These are phyloP conservation scores for Gephyroberyx darwinii DNA, from an alignment of 2,797 vertebrate species.

Conservation along the genomic window DNA sequence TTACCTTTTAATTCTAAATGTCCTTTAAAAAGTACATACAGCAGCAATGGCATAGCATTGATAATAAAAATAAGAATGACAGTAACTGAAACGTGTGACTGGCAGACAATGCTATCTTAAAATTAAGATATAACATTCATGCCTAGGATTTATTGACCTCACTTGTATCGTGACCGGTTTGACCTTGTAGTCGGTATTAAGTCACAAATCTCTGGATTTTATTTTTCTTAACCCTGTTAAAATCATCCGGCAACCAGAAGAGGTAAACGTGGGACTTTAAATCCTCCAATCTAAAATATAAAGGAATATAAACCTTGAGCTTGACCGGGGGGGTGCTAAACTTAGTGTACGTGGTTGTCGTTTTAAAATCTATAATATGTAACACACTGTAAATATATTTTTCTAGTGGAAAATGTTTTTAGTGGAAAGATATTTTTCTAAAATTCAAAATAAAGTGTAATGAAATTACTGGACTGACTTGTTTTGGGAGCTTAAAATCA, in stretches of 20 bases:
- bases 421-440: not conserved
- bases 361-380: too few relatives aligned
- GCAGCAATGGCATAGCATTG: constrained; percentile 39
- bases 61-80: constrained; percentile 3
- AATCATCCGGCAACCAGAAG: too few relatives aligned
- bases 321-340: too few relatives aligned
- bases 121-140: constrained; percentile 22
- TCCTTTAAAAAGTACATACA: constrained; percentile 16
- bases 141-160: constrained; percentile 2
- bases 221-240: too few relatives aligned
- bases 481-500: not conserved
- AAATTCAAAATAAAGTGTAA: not conserved
- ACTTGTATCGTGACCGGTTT: not conserved
- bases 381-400: not conserved
- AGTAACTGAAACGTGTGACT: not conserved
- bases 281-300: too few relatives aligned
- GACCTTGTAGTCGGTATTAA: not conserved
- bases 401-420: too few relatives aligned
- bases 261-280: not conserved
- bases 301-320: too few relatives aligned
- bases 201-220: constrained; percentile 1
- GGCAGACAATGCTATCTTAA: constrained; percentile 3
- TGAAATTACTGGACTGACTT: not conserved
- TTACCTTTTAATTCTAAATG: not conserved
- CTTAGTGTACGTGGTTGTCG: too few relatives aligned